Base-by-base conservation (phyloP, 2,888 invertebrate species). In the Zygothrica quintamaculata region DNA sequence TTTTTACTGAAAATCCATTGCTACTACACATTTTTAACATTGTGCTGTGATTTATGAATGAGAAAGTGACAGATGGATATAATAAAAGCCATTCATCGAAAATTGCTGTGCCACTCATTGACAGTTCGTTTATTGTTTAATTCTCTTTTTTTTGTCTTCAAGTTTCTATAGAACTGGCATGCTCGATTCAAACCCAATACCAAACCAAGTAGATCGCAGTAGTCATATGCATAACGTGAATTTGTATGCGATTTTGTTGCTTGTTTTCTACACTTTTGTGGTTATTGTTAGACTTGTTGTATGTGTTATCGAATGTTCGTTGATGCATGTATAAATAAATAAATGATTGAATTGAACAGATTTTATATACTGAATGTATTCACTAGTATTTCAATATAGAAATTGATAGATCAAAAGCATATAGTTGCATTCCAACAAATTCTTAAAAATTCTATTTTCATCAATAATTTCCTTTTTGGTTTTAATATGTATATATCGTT, bases 41-140 rank as follows among this genome's bases (percentile, higher is more conserved):
- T 73, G 56, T 59, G 50, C 62, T 64, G 57, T 80, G 76, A 80
- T 80, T 77, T 77, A 77, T 77, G 77, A 80, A 77, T 77, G 77
- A 60, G 77, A 59, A 77, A 74, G 64, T 80, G 77, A 67, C 80
- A 70, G 77, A 65, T 74, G 64, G 52, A 80, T 70, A 75, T 84
- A 84, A 77, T 71, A 82, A 68, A 74, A 67, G 43, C 51, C 61
- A 65, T 60, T 56, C 33, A 44, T 16, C 16, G 61, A 74, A 84
- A 79, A 80, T 71, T 78, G 76, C 61, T 57, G 39, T 71, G 65
- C 52, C 61, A 57, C 29, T 59, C 42, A 51, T 37, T 46, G 34
- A 34, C 52, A 43, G 37, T 42, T 34, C 43, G 12, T n/a, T 43
- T 39, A 11, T 11, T 47, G 12, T 12, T 9, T 18, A 37, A 48